Evolutionary conservation across 2,797 vertebrate species (phyloP).

Genomic region (Clangula hyemalis): DNA sequence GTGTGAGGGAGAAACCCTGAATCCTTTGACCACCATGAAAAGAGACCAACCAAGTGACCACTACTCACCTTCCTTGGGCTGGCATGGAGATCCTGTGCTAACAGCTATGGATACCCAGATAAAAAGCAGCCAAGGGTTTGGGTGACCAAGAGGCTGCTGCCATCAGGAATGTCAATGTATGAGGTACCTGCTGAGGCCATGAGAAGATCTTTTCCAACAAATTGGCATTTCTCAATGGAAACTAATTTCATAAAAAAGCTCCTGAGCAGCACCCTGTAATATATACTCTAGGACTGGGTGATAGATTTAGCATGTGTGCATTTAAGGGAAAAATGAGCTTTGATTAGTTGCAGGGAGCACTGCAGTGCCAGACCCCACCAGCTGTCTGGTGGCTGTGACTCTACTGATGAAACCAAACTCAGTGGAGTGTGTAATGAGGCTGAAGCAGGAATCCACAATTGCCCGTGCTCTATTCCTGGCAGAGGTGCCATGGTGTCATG

Average conservation of each 20-base stretch:
- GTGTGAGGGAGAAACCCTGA: neutral
- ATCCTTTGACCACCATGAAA: neutral
- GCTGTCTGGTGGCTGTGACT: neutral
- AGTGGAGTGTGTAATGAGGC: neutral
- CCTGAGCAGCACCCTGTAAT: neutral
- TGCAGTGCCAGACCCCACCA: neutral
- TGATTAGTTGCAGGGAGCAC: neutral
- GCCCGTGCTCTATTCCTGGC: neutral
- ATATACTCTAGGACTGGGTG: neutral
- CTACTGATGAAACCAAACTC: fast-evolving
- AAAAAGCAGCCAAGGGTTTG: neutral
- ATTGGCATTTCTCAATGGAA: neutral
- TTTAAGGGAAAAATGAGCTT: neutral
- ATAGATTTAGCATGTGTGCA: neutral
- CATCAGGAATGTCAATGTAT: neutral
- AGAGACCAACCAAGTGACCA: fast-evolving
- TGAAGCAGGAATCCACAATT: neutral
- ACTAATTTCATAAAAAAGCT: neutral
- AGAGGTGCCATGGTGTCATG: neutral
- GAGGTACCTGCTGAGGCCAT: neutral
- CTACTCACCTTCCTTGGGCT: neutral
- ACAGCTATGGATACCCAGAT: neutral
- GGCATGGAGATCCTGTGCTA: neutral
- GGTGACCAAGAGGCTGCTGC: neutral
- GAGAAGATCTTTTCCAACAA: neutral